A percentile compares a stretch with the other conserved stretches of the same genome.
phyloP scores from a whole-genome alignment of 23 tunicate species.

The Halocynthia roretzi region DNA sequence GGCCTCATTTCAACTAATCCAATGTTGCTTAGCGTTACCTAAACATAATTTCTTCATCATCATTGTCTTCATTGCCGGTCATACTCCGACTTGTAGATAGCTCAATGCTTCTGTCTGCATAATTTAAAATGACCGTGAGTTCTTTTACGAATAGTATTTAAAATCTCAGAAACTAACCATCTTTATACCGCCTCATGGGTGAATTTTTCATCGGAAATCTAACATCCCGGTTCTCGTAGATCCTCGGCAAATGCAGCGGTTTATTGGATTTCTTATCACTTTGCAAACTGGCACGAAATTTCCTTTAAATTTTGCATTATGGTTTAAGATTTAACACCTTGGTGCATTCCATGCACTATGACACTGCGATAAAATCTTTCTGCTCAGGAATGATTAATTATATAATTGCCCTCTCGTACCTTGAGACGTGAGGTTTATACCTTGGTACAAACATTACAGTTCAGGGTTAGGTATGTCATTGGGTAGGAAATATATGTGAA shows the following conservation, averaged over 20 bases:
- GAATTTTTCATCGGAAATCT: background rate
- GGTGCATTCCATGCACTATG: too few relatives aligned
- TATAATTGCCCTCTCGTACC: background rate
- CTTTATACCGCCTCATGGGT: background rate
- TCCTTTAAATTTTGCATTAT: background rate
- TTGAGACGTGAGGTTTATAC: background rate
- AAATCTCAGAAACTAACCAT: background rate
- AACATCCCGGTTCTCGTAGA: background rate
- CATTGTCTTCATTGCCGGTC: constrained; percentile 47
- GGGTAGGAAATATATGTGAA: too few relatives aligned
- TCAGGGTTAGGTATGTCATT: too few relatives aligned
- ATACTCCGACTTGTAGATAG: constrained; percentile 67
- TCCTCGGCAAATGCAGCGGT: background rate
- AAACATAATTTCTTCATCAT: background rate
- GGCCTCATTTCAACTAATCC: too few relatives aligned
- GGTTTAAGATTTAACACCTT: too few relatives aligned
- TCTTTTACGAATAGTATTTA: background rate
- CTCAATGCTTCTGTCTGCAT: constrained; percentile 54
- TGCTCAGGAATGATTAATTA: background rate
- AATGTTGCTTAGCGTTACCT: too few relatives aligned
- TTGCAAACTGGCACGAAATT: constrained; percentile 6
- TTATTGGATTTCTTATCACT: background rate
- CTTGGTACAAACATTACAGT: too few relatives aligned
- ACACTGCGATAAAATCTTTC: too few relatives aligned
- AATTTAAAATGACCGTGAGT: background rate